Evolutionary conservation across 2,888 invertebrate genomes (phyloP), one percentile per base, ranked within the genome.

Genomic region (Laothoe populi): DNA sequence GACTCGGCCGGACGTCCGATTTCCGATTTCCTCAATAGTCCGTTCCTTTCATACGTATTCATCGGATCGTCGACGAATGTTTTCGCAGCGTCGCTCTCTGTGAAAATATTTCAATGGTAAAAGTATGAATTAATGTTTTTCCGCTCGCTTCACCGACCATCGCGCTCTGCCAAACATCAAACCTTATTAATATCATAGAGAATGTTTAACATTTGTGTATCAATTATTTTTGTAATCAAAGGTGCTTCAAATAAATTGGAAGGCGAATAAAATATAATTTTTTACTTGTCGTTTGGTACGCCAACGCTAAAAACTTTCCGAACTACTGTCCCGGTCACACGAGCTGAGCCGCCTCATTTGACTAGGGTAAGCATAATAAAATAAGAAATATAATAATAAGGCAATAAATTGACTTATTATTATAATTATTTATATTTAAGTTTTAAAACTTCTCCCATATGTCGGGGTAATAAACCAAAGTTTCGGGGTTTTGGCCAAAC

Each of bases 11-110:
- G 53, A 53, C 53, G 31, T 53, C 53, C 53, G 53, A 53, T 53
- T 53, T 53, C 53, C 53, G 53, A 53, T 53, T 53, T 53, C 53
- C 53, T 53, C 31, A 53, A 53, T 53, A 31, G 53, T 53, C 31
- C 31, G 31, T 19, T 53, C 35, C 31, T 53, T 53, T 53, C 49
- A 53, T 53, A 53, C 53, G 35, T 53, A 53, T 53, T 53, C 53
- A 53, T 35, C 53, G 31, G 49, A 8, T 24, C 26, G 49, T 10
- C 49, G 49, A 16, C 19, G 53, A 53, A 53, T 53, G 35, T 53
- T 53, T 19, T 53, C 49, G 53, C 19, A 24, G 24, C 53, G 31
- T 16, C 19, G 53, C 53, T 35, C 10, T 35, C 10, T 53, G n/a
- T 35, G 53, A 11, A 31, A 53, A 53, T 35, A 31, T 53, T 53